Base-by-base conservation (phyloP, 2,113 vertebrate species). In the Hystrix brachyura region DNA sequence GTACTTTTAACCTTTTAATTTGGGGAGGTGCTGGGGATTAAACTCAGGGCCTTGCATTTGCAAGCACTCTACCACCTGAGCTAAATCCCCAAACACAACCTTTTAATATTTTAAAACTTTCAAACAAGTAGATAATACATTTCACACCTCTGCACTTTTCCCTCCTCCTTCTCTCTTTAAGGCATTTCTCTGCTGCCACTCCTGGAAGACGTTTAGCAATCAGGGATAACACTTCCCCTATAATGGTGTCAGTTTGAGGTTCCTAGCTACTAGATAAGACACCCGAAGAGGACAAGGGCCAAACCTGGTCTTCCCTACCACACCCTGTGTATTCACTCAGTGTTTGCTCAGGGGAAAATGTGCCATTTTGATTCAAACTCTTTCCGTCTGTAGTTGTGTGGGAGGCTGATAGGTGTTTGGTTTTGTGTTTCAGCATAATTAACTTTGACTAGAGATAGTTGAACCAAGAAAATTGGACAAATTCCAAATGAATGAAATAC, bases 401-500 rank as follows among this genome's bases (percentile, higher is more conserved):
- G 17, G 53, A 67, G 71, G 48, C 43, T 60, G 1, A 51, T 34
- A 62, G 0, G 43, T 18, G 18, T 78, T 95, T 94, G 69, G 12
- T 25, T 92, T 96, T 88, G 53, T 51, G 71, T 95, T 85, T 85
- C 46, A 29, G 4, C 19, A 0, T 90, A 25, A 93, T 92, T 86
- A 82, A 79, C 38, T 94, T 91, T 59, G 80, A 90, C 57, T 76
- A 48, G 29, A 96, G 84, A 74, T 72, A 79, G 51, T 57, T 76
- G 55, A 89, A 96, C 83, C 67, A 91, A 88, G 29, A 87, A 32
- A 76, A 74, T 7, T 57, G 79, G 25, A 74, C 43, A 80, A 74
- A 69, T 87, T 93, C 53, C 86, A 82, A 89, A 86, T 74, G 88
- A 88, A 91, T 86, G 59, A 79, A 96, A 60, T 93, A 13, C 25